Evolutionary conservation across 64 coral and sea anemone genomes (phyloP).

Genomic region (Actinia tenebrosa): DNA sequence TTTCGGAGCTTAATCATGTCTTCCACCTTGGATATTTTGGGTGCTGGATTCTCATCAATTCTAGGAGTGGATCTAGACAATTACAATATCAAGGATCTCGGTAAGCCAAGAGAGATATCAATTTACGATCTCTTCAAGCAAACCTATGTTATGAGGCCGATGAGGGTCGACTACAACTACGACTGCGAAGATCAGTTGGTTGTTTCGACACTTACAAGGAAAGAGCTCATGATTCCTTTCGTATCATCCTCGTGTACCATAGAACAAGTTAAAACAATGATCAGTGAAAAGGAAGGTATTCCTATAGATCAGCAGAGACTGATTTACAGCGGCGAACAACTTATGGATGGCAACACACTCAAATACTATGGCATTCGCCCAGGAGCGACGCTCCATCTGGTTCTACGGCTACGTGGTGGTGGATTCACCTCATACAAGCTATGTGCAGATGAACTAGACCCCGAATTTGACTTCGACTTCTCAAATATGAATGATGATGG

Average conservation of each 20-base stretch:
- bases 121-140: constrained; percentile 25
- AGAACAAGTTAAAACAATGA: constrained; percentile 10
- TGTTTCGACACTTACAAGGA: not conserved
- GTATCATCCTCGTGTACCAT: constrained; percentile 12
- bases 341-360: constrained; percentile 17
- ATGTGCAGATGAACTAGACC: constrained; percentile 37
- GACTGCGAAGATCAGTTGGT: not conserved
- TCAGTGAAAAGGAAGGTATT: constrained; percentile 17
- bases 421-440: not conserved
- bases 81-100: not conserved
- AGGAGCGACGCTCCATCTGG: constrained; percentile 16
- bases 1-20: not conserved
- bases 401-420: constrained; percentile 14
- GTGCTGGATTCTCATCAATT: constrained; percentile 31
- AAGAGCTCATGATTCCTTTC: not conserved
- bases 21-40: constrained; percentile 29
- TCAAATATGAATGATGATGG: constrained; percentile 46
- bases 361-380: not conserved
- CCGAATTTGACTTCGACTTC: constrained; percentile 43
- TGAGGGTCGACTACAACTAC: not conserved
- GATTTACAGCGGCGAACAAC: not conserved
- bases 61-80: not conserved
- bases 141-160: constrained; percentile 27
- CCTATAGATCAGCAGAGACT: constrained; percentile 25
- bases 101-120: not conserved